Base-by-base conservation (phyloP, 2,888 invertebrate species). In the Meloe dianella region DNA sequence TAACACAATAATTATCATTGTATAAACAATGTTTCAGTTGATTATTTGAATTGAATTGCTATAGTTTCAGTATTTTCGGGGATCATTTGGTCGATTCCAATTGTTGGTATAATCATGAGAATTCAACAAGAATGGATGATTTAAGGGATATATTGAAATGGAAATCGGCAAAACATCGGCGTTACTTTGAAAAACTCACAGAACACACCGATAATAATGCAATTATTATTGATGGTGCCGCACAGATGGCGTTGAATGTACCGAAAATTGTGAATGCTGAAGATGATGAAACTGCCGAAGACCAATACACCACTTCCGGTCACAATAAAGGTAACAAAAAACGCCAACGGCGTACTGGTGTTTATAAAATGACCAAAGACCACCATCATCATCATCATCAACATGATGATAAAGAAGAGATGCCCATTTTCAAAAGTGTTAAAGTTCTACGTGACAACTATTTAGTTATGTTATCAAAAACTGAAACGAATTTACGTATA, bases 41-140 rank as follows among this genome's bases (percentile, higher is more conserved):
- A 22, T 41, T 24, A 24, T 27, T 47, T 27, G 56, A 9, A 41
- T 20, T 57, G 20, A 27, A 57, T 59, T 57, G 57, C 51, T 77
- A 65, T 73, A 82, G 83, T 79, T 83, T 82, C 72, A 77, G 77
- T 68, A 77, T 77, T 62, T 80, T 81, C 66, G 81, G 81, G 81
- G 76, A 79, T 73, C 79, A 77, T 61, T 70, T 78, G 68, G 75
- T 76, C 72, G 79, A 73, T 70, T 72, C 73, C 51, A 74, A 68
- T 47, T 78, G 60, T 64, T 81, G 81, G 80, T 10, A 4, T 51
- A 20, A 47, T 73, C 74, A 70, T 73, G 60, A 73, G 74, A 56
- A 68, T 14, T n/a, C 32, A 41, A 41, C 24, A 3, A 3, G 12
- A 32, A 61, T 60, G 61, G 71, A 70, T 12, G 79, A 79, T 67